Evolutionary conservation across 2,113 vertebrate species (phyloP), one percentile per base, ranked within the genome.

Genomic region (Colossoma macropomum): DNA sequence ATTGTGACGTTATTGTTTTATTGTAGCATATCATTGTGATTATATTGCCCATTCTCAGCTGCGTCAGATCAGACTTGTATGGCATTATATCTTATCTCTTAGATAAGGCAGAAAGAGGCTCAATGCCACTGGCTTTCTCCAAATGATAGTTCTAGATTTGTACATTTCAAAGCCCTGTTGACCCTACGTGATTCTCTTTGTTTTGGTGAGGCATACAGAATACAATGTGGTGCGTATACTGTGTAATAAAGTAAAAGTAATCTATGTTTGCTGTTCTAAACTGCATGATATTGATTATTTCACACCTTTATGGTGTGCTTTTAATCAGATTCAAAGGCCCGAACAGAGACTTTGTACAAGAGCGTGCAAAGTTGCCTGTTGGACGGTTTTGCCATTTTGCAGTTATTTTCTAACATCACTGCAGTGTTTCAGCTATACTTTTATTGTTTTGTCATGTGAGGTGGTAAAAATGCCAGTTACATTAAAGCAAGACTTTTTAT

Each of bases 401-500:
- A 19, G 21, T 4, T 30, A 15, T 32, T 52, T 27, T 10, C 23
- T 11, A 45, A 9, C 4, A 45, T 45, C 10, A 9, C 41, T 45
- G 41, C 10, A 6, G 41, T 45, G 27, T n/a, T 74, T 59, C 3
- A 63, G 59, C 25, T 73, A 19, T 41, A 10, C 6, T 54, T 81
- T 81, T 75, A 75, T 28, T 75, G 80, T 27, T 50, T 54, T n/a
- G 32, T 86, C 81, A 85, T 66, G 71, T 83, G 78, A 76, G 25
- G 23, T 48, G 34, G 8, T 30, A 71, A 45, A 69, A 65, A 54
- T 71, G 38, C 3, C 25, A 62, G 25, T 30, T 56, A 30, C 17
- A 30, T 21, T 71, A 15, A 38, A 16, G 21, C 71, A 28, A 10
- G 3, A 1, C 27, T 69, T 50, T 71, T 45, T 65, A 30, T 59